Percentiles rank a stretch among this genome's conserved stretches.
Evolutionary conservation across 1,140 invertebrate genomes (phyloP).

Genomic region (Pogonus chalceus): DNA sequence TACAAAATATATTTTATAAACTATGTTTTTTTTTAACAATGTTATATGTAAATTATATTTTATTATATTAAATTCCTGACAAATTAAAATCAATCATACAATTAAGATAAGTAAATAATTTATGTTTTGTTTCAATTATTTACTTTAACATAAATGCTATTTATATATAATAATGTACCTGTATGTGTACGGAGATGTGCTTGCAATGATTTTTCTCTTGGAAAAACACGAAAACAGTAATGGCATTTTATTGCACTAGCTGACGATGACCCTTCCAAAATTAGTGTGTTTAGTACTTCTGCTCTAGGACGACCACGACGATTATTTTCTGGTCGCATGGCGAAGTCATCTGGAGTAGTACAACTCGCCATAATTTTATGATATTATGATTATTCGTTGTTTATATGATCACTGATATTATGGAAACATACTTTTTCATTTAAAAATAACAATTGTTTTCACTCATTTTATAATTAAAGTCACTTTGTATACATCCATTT

Average conservation of each 20-base stretch:
- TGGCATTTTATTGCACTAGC: slow-evolving; percentile 64
- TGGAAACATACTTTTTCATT: neutral
- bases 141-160: too few species aligned
- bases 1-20: too few species aligned
- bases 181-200: slow-evolving; percentile 75
- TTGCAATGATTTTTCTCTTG: slow-evolving; percentile 69
- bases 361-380: neutral
- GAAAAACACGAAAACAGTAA: slow-evolving; percentile 66
- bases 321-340: slow-evolving; percentile 4
- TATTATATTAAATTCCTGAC: too few species aligned
- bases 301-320: slow-evolving; percentile 60
- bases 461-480: neutral
- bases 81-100: too few species aligned
- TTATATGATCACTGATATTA: neutral
- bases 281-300: slow-evolving; percentile 59
- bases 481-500: slow-evolving; percentile 5
- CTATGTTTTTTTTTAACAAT: too few species aligned
- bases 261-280: slow-evolving; percentile 61
- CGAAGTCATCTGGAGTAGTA: neutral
- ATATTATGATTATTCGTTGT: neutral
- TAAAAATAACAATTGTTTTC: neutral
- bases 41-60: too few species aligned
- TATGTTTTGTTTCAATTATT: too few species aligned
- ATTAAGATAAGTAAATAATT: too few species aligned
- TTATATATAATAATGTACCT: slow-evolving; percentile 48